phyloP scores from a whole-genome alignment of 2,113 vertebrate species.

The Macroglossus sobrinus region DNA sequence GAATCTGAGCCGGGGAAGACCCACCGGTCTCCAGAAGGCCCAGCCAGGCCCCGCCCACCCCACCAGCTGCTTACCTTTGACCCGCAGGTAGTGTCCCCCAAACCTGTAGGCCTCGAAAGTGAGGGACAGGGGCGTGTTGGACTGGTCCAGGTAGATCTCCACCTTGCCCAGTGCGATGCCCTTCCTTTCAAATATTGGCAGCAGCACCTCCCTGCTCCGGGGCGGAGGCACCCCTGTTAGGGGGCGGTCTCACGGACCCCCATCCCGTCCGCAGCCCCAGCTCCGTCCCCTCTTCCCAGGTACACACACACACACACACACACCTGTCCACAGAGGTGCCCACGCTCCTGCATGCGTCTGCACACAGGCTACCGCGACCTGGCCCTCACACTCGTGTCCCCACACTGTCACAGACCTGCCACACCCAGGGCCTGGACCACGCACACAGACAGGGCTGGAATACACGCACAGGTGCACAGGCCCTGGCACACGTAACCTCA shows the following conservation, averaged over 20 bases:
- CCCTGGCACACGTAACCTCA: not conserved
- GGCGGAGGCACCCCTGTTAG: not conserved
- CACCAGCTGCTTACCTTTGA: slow-evolving; percentile 89
- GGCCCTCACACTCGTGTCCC: fast-evolving
- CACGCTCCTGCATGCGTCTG: fast-evolving
- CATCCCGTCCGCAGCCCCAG: not conserved
- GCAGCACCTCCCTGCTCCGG: slow-evolving; percentile 89
- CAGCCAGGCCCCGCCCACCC: fast-evolving
- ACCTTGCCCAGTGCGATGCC: slow-evolving; percentile 88
- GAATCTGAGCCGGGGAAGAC: slow-evolving; percentile 16
- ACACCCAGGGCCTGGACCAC: not conserved
- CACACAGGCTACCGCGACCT: not conserved
- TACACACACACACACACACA: not conserved
- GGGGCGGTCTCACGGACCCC: not conserved
- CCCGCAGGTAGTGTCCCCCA: slow-evolving; percentile 94
- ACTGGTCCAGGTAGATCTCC: slow-evolving; percentile 96
- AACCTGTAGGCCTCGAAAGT: slow-evolving; percentile 95
- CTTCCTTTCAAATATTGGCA: slow-evolving; percentile 94
- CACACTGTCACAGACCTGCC: not conserved
- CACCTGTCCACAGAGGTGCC: not conserved
- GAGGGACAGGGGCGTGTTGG: slow-evolving; percentile 94
- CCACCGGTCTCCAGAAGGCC: not conserved
- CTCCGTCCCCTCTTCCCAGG: not conserved
- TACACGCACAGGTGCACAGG: not conserved
- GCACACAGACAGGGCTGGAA: not conserved